Evolutionary conservation across 2,797 vertebrate species (phyloP).

Genomic region (Microctenopoma lineatum): DNA sequence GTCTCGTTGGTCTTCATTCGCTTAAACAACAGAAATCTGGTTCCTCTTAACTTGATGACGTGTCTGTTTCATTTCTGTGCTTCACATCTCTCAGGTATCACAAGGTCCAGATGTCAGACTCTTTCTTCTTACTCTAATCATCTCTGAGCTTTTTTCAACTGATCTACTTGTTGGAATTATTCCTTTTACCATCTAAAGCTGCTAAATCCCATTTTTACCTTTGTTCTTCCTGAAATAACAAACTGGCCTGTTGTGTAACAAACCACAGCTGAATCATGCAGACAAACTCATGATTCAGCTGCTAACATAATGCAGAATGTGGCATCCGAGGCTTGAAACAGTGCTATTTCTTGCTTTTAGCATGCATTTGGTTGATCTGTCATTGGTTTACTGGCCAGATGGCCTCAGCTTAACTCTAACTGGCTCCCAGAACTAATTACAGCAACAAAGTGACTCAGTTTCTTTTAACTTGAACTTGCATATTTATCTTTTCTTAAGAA

Average conservation of each 20-base stretch:
- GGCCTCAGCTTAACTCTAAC: conserved; percentile 35
- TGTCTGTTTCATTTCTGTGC: conserved; percentile 13
- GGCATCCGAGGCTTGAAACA: background rate
- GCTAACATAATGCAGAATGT: background rate
- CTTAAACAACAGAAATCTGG: conserved; percentile 25
- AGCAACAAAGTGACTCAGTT: conserved; percentile 39
- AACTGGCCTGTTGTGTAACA: conserved; percentile 1
- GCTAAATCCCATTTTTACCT: background rate
- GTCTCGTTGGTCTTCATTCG: conserved; percentile 22
- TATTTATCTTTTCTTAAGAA: conserved; percentile 48
- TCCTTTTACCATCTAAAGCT: background rate
- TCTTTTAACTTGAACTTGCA: conserved; percentile 35
- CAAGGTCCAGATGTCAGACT: conserved; percentile 7
- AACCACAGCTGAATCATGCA: conserved; percentile 18
- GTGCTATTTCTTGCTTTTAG: background rate
- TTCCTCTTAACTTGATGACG: conserved; percentile 13
- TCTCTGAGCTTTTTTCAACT: background rate
- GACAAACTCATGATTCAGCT: background rate
- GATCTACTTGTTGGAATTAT: background rate
- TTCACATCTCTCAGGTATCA: conserved; percentile 12
- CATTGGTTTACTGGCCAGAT: conserved; percentile 45
- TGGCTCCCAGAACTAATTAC: conserved; percentile 17
- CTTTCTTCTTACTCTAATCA: background rate
- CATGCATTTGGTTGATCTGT: conserved; percentile 26
- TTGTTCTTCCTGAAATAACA: background rate